A percentile compares a stretch with the other conserved stretches of the same genome.
Conservation (phyloP, 1,140 invertebrate genomes). For the Drosophila kikkawai region DNA sequence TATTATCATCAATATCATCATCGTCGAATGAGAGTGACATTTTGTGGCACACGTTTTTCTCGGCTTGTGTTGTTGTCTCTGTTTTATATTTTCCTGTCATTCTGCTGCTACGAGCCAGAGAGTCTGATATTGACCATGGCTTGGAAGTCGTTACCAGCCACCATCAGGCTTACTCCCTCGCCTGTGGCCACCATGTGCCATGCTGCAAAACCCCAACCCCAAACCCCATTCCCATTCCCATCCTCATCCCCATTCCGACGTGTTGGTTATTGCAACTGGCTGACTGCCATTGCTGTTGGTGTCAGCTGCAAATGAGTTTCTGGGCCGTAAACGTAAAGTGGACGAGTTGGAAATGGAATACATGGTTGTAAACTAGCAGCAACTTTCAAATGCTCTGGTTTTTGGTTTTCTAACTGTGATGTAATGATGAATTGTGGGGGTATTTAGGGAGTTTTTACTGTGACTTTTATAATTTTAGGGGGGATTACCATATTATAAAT, state of each 20-base stretch:
- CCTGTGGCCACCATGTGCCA: conserved; percentile 5
- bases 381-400: conserved; percentile 26
- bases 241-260: neutral
- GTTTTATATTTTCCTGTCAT: conserved; percentile 21
- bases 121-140: conserved; percentile 39
- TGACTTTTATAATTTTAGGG: neutral
- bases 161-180: conserved; percentile 4
- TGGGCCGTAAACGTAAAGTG: conserved; percentile 41
- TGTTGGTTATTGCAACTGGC: conserved; percentile 35
- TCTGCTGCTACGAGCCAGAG: conserved; percentile 3
- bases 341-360: conserved; percentile 25
- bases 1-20: conserved; percentile 10
- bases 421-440: neutral
- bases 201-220: neutral
- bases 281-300: conserved; percentile 52
- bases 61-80: conserved; percentile 8
- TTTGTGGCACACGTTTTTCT: conserved; percentile 72
- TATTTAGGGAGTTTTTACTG: no score
- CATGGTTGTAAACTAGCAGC: conserved; percentile 1
- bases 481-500: no score
- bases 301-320: conserved; percentile 76
- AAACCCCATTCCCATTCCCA: neutral
- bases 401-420: neutral
- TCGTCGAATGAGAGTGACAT: conserved; percentile 71
- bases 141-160: conserved; percentile 24